Percentiles rank a stretch among this genome's conserved stretches.
Evolutionary conservation across 2,888 invertebrate genomes (phyloP).

Genomic region (Amiota mariae): DNA sequence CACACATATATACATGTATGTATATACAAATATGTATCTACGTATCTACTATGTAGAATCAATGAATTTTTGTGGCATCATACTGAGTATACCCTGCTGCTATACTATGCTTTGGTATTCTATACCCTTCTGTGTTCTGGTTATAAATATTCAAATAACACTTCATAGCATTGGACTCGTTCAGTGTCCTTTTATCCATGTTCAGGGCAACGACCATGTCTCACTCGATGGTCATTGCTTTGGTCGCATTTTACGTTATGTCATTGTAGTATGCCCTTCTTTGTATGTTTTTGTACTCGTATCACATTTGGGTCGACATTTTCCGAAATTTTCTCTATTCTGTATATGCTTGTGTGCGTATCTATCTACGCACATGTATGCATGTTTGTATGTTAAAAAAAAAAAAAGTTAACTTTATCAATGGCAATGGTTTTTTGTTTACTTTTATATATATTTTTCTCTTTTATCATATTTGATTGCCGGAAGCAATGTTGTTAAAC

Average conservation of each 20-base stretch:
- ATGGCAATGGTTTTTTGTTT: conserved; percentile 7
- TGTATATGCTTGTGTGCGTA: not conserved
- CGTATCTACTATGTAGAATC: not conserved
- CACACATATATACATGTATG: conserved; percentile 10
- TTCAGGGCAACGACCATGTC: too few relatives aligned
- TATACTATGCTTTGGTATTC: not conserved
- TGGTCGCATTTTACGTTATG: too few relatives aligned
- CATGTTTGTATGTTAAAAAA: not conserved
- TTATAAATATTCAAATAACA: conserved; percentile 46
- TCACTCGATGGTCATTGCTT: too few relatives aligned
- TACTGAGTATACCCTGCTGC: conserved; percentile 12
- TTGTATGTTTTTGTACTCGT: not conserved
- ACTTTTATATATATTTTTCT: not conserved
- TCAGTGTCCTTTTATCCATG: not conserved
- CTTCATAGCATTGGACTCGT: not conserved
- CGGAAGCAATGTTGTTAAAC: not conserved
- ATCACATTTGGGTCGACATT: conserved; percentile 20
- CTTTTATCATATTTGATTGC: not conserved
- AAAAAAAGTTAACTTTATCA: conserved; percentile 13
- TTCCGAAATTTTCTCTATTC: not conserved
- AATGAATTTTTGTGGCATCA: not conserved
- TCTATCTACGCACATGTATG: too few relatives aligned
- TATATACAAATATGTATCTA: conserved; percentile 37
- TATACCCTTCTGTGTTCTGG: conserved; percentile 18
- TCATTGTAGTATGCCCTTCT: too few relatives aligned